Conservation (phyloP, 2,797 vertebrate genomes). For the Gambusia yucatana region DNA sequence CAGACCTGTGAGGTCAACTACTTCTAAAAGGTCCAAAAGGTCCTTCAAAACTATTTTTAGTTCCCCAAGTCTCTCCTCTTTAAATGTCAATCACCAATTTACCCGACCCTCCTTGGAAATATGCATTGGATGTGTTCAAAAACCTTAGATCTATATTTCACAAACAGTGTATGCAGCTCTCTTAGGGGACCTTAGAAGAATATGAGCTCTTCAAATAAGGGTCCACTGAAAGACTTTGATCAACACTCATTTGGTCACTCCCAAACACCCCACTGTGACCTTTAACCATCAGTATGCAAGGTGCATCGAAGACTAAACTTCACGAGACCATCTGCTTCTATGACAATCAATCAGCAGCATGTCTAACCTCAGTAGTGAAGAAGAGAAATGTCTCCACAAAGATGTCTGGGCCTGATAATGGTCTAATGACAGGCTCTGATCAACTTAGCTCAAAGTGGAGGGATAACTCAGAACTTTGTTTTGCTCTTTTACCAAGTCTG, state of each 20-base stretch:
- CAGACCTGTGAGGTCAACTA: not conserved
- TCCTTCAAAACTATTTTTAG: not conserved
- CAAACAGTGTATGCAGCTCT: slow-evolving; percentile 9
- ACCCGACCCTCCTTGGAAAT: slow-evolving; percentile 12
- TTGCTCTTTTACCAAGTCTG: slow-evolving; percentile 7
- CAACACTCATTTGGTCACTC: slow-evolving; percentile 40
- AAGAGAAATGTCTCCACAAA: slow-evolving; percentile 39
- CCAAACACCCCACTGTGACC: slow-evolving; percentile 39
- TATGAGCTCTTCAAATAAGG: slow-evolving; percentile 27
- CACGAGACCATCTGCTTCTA: slow-evolving; percentile 40
- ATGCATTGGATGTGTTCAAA: slow-evolving; percentile 19
- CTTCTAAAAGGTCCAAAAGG: not conserved
- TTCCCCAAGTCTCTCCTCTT: slow-evolving; percentile 14
- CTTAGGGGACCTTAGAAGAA: slow-evolving; percentile 23
- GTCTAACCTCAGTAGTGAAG: slow-evolving; percentile 40
- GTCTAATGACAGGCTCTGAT: slow-evolving; percentile 63
- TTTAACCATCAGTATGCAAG: slow-evolving; percentile 19
- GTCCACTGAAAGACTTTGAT: slow-evolving; percentile 68
- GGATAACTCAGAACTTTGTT: slow-evolving; percentile 44
- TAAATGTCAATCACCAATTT: slow-evolving; percentile 27
- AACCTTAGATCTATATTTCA: slow-evolving; percentile 46
- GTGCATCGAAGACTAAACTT: slow-evolving; percentile 10
- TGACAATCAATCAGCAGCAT: slow-evolving; percentile 57
- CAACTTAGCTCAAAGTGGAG: slow-evolving; percentile 49
- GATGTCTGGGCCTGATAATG: slow-evolving; percentile 70